phyloP scores from a whole-genome alignment of 2,113 vertebrate species.

The Lonchura striata region DNA sequence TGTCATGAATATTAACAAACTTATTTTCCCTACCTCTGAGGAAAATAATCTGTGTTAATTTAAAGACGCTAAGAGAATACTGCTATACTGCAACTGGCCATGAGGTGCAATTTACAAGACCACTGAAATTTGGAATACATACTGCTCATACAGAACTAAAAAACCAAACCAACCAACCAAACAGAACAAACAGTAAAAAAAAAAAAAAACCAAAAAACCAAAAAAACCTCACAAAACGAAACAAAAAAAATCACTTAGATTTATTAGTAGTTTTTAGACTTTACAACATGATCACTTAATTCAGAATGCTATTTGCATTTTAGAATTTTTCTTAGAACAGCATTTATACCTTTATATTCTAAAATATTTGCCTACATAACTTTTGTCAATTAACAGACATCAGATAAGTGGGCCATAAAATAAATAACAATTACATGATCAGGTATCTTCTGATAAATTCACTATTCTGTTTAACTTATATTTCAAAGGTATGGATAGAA shows the following conservation, averaged over 20 bases:
- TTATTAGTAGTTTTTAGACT: background rate
- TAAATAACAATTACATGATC: background rate
- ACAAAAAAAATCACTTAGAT: background rate
- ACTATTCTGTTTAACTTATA: background rate
- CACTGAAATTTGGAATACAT: background rate
- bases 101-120: conserved; percentile 18
- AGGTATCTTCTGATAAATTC: background rate
- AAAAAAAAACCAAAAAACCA: too few relatives aligned
- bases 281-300: background rate
- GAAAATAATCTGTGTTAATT: conserved; percentile 30
- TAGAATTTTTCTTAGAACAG: background rate
- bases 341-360: background rate
- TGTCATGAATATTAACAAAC: background rate
- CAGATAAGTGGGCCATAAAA: background rate
- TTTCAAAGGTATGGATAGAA: background rate
- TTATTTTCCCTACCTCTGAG: background rate
- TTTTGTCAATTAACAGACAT: background rate
- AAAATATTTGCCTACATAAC: background rate
- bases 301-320: background rate
- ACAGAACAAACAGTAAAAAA: background rate
- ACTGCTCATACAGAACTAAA: background rate
- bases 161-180: background rate
- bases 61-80: conserved; percentile 25
- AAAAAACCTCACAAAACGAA: too few relatives aligned
- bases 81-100: background rate